Evolutionary conservation across 2,888 invertebrate genomes (phyloP).

Genomic region (Apantesis nais): DNA sequence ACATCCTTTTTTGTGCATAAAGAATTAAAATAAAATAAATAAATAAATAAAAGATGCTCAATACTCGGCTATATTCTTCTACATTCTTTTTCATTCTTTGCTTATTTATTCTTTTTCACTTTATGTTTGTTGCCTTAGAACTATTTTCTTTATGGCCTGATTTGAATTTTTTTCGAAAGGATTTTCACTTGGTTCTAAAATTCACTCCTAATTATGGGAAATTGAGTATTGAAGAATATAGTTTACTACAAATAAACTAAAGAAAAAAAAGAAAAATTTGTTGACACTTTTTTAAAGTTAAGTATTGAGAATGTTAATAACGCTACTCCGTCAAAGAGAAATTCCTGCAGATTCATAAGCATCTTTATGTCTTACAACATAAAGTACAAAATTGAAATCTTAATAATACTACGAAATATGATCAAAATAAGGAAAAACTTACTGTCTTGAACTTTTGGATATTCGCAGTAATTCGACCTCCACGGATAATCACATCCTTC

Average conservation of each 20-base stretch:
- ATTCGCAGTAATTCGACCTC: constrained; percentile 94
- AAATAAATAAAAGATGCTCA: not conserved
- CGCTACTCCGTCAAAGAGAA: not conserved
- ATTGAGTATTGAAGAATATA: no score
- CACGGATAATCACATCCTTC: constrained; percentile 96
- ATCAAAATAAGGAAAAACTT: constrained; percentile 77
- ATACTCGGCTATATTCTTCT: no score
- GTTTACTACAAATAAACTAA: no score
- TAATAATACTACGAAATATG: not conserved
- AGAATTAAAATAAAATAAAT: no score
- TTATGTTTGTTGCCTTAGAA: no score
- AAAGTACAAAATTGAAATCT: not conserved
- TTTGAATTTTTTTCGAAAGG: not conserved
- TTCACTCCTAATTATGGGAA: no score
- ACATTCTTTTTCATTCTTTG: no score
- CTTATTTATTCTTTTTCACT: no score
- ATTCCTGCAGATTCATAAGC: not conserved
- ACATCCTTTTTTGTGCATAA: no score
- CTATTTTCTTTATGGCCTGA: not conserved
- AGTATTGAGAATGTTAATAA: not conserved
- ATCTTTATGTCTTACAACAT: not conserved
- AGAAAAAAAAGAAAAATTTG: no score
- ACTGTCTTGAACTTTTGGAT: constrained; percentile 87
- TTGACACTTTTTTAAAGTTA: not conserved
- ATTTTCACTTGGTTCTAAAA: not conserved